Evolutionary conservation across 1,140 invertebrate species (phyloP).

Genomic region (Dendrolimus punctatus): DNA sequence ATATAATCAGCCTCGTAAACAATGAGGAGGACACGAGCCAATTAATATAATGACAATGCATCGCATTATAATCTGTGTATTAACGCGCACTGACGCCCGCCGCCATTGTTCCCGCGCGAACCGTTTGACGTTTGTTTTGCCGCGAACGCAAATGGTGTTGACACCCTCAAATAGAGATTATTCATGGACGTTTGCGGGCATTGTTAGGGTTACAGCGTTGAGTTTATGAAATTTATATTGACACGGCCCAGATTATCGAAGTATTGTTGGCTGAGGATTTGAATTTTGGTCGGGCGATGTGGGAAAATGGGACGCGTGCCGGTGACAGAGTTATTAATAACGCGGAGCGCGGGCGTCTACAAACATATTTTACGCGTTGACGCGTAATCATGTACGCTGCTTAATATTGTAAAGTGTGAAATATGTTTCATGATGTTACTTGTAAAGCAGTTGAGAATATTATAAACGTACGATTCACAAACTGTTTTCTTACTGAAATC

Average conservation of each 20-base stretch:
- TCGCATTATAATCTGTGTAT: conserved; percentile 41
- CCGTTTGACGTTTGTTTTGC: conserved; percentile 61
- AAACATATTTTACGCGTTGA: background rate
- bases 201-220: conserved; percentile 52
- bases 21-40: conserved; percentile 20
- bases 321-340: conserved; percentile 65
- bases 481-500: no score
- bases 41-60: conserved; percentile 47
- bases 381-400: background rate
- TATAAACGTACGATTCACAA: no score
- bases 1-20: no score
- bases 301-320: conserved; percentile 71
- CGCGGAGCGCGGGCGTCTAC: conserved; percentile 17
- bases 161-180: conserved; percentile 69
- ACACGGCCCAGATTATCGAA: conserved; percentile 62
- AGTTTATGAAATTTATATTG: conserved; percentile 70
- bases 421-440: no score
- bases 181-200: conserved; percentile 64
- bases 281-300: conserved; percentile 51
- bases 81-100: conserved; percentile 25
- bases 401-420: no score
- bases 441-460: no score
- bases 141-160: conserved; percentile 63
- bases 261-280: conserved; percentile 54
- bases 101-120: conserved; percentile 43